These are phyloP conservation scores for Axinella damicornis DNA, from an alignment of 37 sponge, comb jelly and placozoan genomes.

Conservation along the genomic window DNA sequence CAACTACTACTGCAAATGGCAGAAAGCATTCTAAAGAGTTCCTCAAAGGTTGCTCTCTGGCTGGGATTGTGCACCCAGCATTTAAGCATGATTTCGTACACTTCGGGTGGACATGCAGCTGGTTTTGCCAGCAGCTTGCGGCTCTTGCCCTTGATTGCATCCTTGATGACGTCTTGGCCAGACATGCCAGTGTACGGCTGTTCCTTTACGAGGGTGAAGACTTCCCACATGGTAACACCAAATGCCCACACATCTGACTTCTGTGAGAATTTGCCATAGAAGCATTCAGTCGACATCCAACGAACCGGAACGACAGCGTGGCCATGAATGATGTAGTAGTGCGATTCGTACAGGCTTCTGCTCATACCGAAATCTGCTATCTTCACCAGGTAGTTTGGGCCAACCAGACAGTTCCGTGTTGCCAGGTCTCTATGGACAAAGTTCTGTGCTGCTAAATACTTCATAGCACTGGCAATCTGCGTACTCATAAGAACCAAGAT, in stretches of 20 bases:
- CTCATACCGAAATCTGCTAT: slow-evolving; percentile 92
- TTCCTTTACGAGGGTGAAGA: slow-evolving; percentile 68
- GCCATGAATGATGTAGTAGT: slow-evolving; percentile 69
- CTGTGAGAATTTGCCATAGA: slow-evolving; percentile 83
- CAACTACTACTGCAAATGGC: too few relatives aligned
- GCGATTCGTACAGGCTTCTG: slow-evolving; percentile 64
- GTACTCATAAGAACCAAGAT: slow-evolving; percentile 41
- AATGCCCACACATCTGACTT: slow-evolving; percentile 89
- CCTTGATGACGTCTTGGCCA: slow-evolving; percentile 73
- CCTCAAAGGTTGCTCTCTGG: slow-evolving; percentile 36
- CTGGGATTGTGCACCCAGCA: slow-evolving; percentile 51
- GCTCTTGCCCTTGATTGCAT: slow-evolving; percentile 58
- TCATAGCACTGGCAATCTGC: slow-evolving; percentile 70
- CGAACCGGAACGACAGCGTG: slow-evolving; percentile 65
- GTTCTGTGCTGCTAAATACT: slow-evolving; percentile 47
- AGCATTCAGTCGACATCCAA: slow-evolving; percentile 91
- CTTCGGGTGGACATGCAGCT: slow-evolving; percentile 27
- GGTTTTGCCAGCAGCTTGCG: slow-evolving; percentile 36
- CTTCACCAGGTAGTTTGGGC: slow-evolving; percentile 58
- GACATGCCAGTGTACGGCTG: slow-evolving; percentile 66
- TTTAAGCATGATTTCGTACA: slow-evolving; percentile 44
- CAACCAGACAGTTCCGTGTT: slow-evolving; percentile 64
- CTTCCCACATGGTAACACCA: slow-evolving; percentile 88
- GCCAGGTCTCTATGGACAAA: slow-evolving; percentile 68
- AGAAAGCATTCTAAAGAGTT: slow-evolving; percentile 27